Evolutionary conservation across 2,888 invertebrate species (phyloP).

Genomic region (Steinernema scapterisci): DNA sequence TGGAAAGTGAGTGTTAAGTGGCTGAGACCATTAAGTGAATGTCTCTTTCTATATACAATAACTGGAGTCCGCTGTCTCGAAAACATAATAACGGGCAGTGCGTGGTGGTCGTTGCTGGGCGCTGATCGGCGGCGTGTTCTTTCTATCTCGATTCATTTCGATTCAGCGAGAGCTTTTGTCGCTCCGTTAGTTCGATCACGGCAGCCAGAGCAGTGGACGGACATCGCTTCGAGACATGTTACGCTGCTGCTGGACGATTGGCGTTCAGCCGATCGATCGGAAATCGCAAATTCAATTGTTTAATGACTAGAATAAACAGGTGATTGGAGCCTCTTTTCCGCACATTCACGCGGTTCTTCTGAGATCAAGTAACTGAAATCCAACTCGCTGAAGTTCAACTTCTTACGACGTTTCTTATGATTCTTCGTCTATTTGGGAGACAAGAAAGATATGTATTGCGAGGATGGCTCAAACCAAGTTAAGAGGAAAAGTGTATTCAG

Average conservation of each 20-base stretch:
- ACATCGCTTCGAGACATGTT: slow-evolving; percentile 4
- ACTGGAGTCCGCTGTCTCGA: background rate
- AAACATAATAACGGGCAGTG: background rate
- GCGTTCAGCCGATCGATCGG: slow-evolving; percentile 1
- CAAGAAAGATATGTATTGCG: no score
- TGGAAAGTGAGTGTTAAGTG: slow-evolving; percentile 1
- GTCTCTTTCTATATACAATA: background rate
- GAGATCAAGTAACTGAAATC: no score
- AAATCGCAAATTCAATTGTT: background rate
- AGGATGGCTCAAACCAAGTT: no score
- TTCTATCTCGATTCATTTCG: slow-evolving; percentile 7
- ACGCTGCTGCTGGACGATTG: slow-evolving; percentile 1
- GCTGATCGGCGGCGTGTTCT: slow-evolving; percentile 1
- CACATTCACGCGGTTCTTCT: no score
- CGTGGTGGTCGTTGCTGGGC: slow-evolving; percentile 1
- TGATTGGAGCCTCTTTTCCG: no score
- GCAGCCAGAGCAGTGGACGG: background rate
- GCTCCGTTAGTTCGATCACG: slow-evolving; percentile 10
- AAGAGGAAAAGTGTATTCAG: no score
- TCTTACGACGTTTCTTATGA: no score
- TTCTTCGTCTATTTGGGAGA: no score
- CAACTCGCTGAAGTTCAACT: no score
- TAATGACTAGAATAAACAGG: background rate
- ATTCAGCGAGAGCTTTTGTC: slow-evolving; percentile 18
- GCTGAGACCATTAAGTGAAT: background rate